Conservation (phyloP, 2,113 vertebrate genomes). For the Chroicocephalus ridibundus region DNA sequence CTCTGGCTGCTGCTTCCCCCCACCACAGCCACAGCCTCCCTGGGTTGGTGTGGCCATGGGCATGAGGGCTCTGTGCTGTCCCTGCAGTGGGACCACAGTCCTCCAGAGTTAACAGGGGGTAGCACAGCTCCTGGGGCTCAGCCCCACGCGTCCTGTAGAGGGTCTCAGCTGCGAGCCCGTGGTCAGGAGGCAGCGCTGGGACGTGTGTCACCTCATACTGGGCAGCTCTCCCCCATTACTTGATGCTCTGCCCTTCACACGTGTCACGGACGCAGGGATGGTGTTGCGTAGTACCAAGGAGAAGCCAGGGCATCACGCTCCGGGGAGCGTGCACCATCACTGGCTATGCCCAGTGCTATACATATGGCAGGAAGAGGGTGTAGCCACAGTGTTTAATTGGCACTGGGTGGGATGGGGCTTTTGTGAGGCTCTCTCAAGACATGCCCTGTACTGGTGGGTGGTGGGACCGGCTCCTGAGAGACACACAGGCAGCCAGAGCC, state of each 20-base stretch:
- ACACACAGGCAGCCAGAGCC: not conserved
- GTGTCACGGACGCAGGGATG: not conserved
- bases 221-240: not conserved
- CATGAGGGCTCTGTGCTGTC: not conserved
- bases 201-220: not conserved
- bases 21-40: not conserved
- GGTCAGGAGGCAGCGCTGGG: not conserved
- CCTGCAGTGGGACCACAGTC: accelerated
- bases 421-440: not conserved
- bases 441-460: too few species aligned
- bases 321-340: not conserved
- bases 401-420: not conserved
- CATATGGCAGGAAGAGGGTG: not conserved
- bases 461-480: not conserved
- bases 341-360: not conserved
- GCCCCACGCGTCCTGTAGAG: accelerated
- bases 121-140: not conserved
- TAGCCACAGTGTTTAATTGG: not conserved
- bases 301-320: not conserved
- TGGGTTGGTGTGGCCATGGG: too few species aligned
- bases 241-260: not conserved
- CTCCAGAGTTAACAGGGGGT: not conserved
- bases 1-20: not conserved
- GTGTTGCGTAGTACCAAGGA: not conserved
- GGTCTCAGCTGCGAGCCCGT: not conserved